phyloP scores from a whole-genome alignment of 2,888 invertebrate species.

The Cremastobaeus sp. region DNA sequence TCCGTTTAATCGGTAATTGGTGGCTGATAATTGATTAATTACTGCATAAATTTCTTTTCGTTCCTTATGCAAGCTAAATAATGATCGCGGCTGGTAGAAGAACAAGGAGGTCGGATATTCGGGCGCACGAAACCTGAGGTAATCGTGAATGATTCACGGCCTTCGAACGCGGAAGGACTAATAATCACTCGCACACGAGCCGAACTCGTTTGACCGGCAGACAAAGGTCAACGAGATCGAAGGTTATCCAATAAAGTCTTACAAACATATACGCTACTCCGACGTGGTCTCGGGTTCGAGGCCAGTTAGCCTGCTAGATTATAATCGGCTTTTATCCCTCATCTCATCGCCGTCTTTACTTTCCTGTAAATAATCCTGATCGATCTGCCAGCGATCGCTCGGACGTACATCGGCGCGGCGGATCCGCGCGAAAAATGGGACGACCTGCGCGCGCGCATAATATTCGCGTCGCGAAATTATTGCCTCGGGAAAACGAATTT shows the following conservation, averaged over 20 bases:
- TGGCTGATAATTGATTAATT: too few species aligned
- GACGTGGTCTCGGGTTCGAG: conserved; percentile 34
- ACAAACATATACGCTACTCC: conserved; percentile 55
- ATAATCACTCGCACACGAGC: conserved; percentile 51
- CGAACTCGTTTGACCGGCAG: conserved; percentile 48
- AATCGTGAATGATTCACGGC: conserved; percentile 47
- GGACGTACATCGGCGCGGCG: conserved; percentile 2
- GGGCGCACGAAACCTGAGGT: conserved; percentile 21
- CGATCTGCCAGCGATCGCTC: conserved; percentile 29
- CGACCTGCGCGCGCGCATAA: conserved; percentile 5
- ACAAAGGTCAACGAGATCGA: conserved; percentile 55
- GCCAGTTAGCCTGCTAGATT: conserved; percentile 46
- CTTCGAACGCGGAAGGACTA: conserved; percentile 53
- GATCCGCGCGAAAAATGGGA: conserved; percentile 11
- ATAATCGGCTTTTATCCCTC: conserved; percentile 48
- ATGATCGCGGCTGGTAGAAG: conserved; percentile 2
- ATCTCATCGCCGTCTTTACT: conserved; percentile 48
- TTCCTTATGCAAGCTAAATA: too few species aligned
- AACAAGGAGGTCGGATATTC: conserved; percentile 22
- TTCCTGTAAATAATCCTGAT: conserved; percentile 47
- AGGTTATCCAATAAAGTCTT: conserved; percentile 55
- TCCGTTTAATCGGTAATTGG: too few species aligned
- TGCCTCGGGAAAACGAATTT: conserved; percentile 27
- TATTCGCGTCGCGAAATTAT: conserved; percentile 30
- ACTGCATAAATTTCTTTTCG: conserved; percentile 6